phyloP scores from a whole-genome alignment of 2,113 vertebrate genomes.

The Triplophysa tibetana region DNA sequence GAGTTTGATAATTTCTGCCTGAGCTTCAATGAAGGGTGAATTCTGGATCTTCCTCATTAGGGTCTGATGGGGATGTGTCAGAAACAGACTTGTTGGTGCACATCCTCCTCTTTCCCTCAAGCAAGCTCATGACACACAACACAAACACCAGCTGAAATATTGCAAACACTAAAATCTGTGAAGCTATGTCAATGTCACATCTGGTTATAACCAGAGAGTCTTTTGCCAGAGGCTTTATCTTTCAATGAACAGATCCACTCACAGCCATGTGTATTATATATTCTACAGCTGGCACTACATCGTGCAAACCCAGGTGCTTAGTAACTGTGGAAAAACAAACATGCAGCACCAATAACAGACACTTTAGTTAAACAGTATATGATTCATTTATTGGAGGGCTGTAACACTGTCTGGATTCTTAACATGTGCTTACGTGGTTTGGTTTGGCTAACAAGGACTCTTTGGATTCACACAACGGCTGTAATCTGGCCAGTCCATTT shows the following conservation, averaged over 20 bases:
- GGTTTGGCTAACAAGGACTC: not conserved
- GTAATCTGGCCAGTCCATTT: too few species aligned
- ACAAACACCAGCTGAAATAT: constrained; percentile 32
- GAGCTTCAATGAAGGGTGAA: constrained; percentile 6
- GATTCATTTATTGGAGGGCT: not conserved
- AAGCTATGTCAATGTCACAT: constrained; percentile 25
- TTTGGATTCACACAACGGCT: not conserved
- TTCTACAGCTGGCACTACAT: not conserved
- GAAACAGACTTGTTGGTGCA: constrained; percentile 24
- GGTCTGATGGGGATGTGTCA: constrained; percentile 29
- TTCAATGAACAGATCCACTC: constrained; percentile 12
- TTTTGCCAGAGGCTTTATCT: constrained; percentile 26
- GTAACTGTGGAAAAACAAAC: not conserved
- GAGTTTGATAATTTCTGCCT: constrained; percentile 17
- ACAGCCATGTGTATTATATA: not conserved
- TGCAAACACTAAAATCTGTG: not conserved
- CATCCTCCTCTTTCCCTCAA: not conserved
- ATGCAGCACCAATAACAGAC: not conserved
- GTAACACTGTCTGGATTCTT: not conserved
- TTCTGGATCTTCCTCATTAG: constrained; percentile 32
- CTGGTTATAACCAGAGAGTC: constrained; percentile 10
- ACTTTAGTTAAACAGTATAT: not conserved
- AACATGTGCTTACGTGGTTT: not conserved
- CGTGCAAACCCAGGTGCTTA: constrained; percentile 19
- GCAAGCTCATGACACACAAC: constrained; percentile 9